Base-by-base conservation (phyloP, 2,888 invertebrate genomes). In the Plebejus anna region DNA sequence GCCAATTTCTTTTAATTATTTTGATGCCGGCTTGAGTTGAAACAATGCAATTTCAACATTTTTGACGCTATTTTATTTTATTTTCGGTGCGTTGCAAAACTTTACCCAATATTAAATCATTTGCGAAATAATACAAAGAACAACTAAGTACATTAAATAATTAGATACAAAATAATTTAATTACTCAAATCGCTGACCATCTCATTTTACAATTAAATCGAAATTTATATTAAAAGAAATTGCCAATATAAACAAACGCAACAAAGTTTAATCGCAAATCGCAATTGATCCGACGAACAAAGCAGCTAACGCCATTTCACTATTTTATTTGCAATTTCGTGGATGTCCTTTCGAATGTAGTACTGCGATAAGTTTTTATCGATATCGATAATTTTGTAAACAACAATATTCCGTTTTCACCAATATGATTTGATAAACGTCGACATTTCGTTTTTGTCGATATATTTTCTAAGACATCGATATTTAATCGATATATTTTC, bases 311-410 rank as follows among this genome's bases (percentile, higher is more conserved):
- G 66, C 32, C 32, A 66, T 66, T 66, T 36, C 66, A 66, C 66
- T 66, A 66, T 66, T 66, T 66, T 66, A 66, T 66, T 66, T 36
- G 66, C 32, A 36, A 32, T 66, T 66, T 66, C 28, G 13, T 66
- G 61, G 5, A 32, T 61, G 32, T 66, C 66, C 66, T 66, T 66
- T 66, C 66, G 32, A 16, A 66, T 36, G 13, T 66, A 66, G 66
- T 66, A 32, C 16, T 66, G 66, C 32, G 66, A 32, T 36, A 32
- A 66, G 32, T 28, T 28, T 22, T 11, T 4, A 66, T 66, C 61
- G 61, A 32, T 66, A 66, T 66, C 61, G 32, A 32, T 32, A 32
- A 11, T 11, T 61, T 61, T 28, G 3, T 61, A 7, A n/a, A n/a
- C 4, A n/a, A 6, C 57, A 16, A 57, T 57, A 57, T 22, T 59